These are phyloP conservation scores for Promerops cafer DNA, from an alignment of 2,113 vertebrate species.

Conservation along the genomic window DNA sequence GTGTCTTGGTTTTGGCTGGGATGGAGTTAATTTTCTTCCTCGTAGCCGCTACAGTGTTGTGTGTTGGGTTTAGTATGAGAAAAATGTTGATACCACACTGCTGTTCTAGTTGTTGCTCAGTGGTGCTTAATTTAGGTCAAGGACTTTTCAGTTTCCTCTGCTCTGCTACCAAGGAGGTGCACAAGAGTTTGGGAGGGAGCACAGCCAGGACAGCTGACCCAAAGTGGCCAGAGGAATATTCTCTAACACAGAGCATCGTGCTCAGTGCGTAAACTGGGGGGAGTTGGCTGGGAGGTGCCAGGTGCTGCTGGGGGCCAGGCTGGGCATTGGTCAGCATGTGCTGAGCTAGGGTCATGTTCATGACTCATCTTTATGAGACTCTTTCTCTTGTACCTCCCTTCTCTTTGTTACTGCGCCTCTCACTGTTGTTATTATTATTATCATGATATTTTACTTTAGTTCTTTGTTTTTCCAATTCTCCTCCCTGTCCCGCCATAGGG, in stretches of 20 bases:
- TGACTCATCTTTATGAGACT: background rate
- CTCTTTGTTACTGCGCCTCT: background rate
- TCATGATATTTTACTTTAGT: background rate
- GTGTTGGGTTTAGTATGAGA: background rate
- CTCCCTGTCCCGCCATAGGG: fast-evolving
- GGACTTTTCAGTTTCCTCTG: background rate
- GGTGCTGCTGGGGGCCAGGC: background rate
- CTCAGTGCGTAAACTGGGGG: background rate
- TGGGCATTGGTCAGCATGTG: too few species aligned
- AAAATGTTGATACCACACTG: background rate
- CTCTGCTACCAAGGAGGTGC: background rate
- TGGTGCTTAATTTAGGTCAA: background rate
- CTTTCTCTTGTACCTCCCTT: background rate
- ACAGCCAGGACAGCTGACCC: background rate
- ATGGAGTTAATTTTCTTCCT: background rate
- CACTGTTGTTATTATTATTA: background rate
- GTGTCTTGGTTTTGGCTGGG: background rate
- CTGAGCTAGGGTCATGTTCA: background rate
- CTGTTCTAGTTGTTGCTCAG: background rate
- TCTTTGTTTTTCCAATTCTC: background rate
- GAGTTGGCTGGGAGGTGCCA: background rate
- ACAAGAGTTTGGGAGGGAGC: background rate
- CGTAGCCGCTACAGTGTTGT: background rate
- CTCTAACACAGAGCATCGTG: fast-evolving
- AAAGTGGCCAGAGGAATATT: background rate